Evolutionary conservation across 2,113 vertebrate species (phyloP).

Genomic region (Syrrhaptes paradoxus): DNA sequence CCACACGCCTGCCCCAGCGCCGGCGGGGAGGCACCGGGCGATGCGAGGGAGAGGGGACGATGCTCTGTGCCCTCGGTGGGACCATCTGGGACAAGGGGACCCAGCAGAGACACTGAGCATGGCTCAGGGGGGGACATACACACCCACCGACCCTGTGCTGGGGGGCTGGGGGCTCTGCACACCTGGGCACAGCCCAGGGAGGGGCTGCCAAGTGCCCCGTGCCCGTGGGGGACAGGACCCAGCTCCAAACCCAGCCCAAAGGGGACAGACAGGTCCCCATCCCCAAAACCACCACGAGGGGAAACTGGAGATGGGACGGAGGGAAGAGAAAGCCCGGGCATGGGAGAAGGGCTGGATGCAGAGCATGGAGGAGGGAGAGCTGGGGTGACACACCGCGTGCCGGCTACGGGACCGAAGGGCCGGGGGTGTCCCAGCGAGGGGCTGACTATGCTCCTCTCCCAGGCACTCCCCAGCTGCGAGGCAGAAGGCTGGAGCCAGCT

Average conservation of each 20-base stretch:
- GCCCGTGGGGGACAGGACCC: neutral
- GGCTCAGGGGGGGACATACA: too few species aligned
- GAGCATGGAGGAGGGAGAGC: neutral
- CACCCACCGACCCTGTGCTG: neutral
- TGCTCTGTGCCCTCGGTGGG: neutral
- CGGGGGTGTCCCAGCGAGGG: neutral
- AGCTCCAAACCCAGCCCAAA: neutral
- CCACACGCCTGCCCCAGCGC: too few species aligned
- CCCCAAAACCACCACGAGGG: fast-evolving
- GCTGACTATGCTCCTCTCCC: neutral
- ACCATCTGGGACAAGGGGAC: neutral
- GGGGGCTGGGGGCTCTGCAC: neutral
- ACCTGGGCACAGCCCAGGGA: fast-evolving
- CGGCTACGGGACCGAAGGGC: neutral
- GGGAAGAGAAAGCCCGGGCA: neutral
- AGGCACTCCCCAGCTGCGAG: neutral
- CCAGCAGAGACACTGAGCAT: fast-evolving
- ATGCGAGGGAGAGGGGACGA: fast-evolving
- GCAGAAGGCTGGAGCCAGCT: neutral
- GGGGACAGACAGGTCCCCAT: neutral
- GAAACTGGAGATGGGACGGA: neutral
- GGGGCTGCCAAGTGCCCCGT: neutral
- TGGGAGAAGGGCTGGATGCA: neutral
- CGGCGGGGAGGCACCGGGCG: neutral
- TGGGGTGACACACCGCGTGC: neutral